Base-by-base conservation (phyloP, 2,888 invertebrate species). In the Drosophila flavopinicola region DNA sequence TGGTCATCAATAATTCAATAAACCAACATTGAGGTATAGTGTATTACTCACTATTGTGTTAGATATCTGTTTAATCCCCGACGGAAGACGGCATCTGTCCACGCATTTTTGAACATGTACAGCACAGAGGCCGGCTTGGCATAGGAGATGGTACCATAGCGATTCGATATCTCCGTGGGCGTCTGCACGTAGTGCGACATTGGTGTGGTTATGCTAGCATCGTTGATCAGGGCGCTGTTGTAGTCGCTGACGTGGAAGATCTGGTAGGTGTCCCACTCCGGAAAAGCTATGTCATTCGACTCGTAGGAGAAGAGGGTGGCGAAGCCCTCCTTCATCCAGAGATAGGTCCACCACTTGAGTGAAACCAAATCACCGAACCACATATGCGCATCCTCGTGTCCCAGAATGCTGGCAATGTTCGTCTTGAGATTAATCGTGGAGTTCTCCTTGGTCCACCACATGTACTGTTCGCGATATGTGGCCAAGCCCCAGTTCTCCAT, bases 401-500 rank as follows among this genome's bases (percentile, higher is more conserved):
- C 92, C 64, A 93, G 92, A 56, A 93, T 92, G 10, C 92, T 92
- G 2, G 92, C 92, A 24, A 94, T 92, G 75, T 89, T 85, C 0
- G 88, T 88, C 65, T 90, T 86, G 0, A 79, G 76, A 42, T 70
- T 78, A 6, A 80, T 59, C 0, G 90, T 88, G 0, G 90, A 89
- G 0, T 53, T 75, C 5, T 76, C 57, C 13, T 78, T 70, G 64
- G 82, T 85, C 71, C 88, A 91, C 54, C 90, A 66, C 67, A 91
- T 63, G 65, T 88, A 88, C 53, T 87, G 78, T 51, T 91, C 91
- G 1, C 90, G 88, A 53, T 90, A 91, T 2, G 96, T 96, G 17
- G 96, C 94, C 35, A 98, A 90, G 10, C 98, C 98, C 97, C 97
- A 98, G 88, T 98, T 98, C 88, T 98, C 97, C 97, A 98, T 98